Base-by-base conservation (phyloP, 1,140 invertebrate species). In the Bombus consobrinus region DNA sequence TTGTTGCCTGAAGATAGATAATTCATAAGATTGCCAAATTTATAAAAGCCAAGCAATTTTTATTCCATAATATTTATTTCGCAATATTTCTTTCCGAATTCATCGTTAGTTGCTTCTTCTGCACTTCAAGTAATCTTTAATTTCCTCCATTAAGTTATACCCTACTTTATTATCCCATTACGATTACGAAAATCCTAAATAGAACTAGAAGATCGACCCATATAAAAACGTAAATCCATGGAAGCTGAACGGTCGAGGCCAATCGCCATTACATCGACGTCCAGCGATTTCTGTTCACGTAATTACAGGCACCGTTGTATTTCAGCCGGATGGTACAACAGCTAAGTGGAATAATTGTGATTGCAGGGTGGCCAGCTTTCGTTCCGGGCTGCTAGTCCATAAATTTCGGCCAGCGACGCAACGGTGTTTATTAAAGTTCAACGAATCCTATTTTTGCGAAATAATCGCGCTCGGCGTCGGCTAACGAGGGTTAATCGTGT, bases 401-500 rank as follows among this genome's bases (percentile, higher is more conserved):
- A 83, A 83, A 83, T 83, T 75, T 28, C 62, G 22, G 25, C n/a
- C 13, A 8, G 1, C 22, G 37, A 12, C 37, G 28, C 37, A 78
- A 25, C 57, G 68, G 57, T 73, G 77, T 74, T 85, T 80, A 85
- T 85, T 85, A 80, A 85, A 73, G 76, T 80, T 53, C 57, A 15
- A 3, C 66, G 47, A 68, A 68, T 85, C 39, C 79, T 59, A 68
- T 86, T 86, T 68, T 75, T 75, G 59, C 37, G 66, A 75, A 81
- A 81, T 73, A 80, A 86, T 81, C 72, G 69, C 28, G 82, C 4
- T 6, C 18, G 73, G 2, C 32, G 34, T 15, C 22, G 34, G 53
- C 53, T 86, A 86, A 86, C 84, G 62, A 86, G 78, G 78, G 78
- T 86, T 81, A 75, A 86, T 81, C 68, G 72, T 43, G 72, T 86